Evolutionary conservation across 2,888 invertebrate species (phyloP).

Genomic region (Tetheella fluctuosa): DNA sequence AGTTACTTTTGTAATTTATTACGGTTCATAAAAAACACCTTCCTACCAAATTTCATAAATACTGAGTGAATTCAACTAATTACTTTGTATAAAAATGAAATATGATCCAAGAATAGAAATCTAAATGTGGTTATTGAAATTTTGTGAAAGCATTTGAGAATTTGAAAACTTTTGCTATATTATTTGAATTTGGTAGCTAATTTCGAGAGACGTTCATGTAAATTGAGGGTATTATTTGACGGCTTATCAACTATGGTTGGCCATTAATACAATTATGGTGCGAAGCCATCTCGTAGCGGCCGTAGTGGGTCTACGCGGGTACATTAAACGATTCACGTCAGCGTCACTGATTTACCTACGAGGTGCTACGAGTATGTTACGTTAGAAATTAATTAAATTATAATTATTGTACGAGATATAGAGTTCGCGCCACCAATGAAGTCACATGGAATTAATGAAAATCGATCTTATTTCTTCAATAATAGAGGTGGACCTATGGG

Average conservation of each 20-base stretch:
- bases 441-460: too few species aligned
- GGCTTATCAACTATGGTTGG: slow-evolving; percentile 43
- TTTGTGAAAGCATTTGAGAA: background rate
- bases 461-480: too few species aligned
- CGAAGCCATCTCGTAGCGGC: slow-evolving; percentile 36
- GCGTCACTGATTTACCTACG: slow-evolving; percentile 14
- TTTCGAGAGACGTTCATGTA: slow-evolving; percentile 44
- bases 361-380: background rate
- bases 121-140: background rate
- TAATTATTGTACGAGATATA: too few species aligned
- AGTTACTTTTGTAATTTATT: too few species aligned
- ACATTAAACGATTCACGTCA: slow-evolving; percentile 16
- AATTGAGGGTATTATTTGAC: slow-evolving; percentile 56
- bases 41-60: background rate
- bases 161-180: slow-evolving; percentile 23
- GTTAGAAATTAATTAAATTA: background rate
- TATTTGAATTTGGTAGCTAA: slow-evolving; percentile 41
- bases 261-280: slow-evolving; percentile 49
- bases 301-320: slow-evolving; percentile 40
- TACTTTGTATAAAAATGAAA: background rate
- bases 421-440: too few species aligned
- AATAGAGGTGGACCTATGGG: too few species aligned
- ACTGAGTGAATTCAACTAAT: background rate
- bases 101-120: background rate
- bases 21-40: too few species aligned